A percentile compares a stretch with the other conserved stretches of the same genome.
These are phyloP conservation scores for Pandemis cinnamomeana DNA, from an alignment of 2,888 invertebrate species.

Conservation along the genomic window DNA sequence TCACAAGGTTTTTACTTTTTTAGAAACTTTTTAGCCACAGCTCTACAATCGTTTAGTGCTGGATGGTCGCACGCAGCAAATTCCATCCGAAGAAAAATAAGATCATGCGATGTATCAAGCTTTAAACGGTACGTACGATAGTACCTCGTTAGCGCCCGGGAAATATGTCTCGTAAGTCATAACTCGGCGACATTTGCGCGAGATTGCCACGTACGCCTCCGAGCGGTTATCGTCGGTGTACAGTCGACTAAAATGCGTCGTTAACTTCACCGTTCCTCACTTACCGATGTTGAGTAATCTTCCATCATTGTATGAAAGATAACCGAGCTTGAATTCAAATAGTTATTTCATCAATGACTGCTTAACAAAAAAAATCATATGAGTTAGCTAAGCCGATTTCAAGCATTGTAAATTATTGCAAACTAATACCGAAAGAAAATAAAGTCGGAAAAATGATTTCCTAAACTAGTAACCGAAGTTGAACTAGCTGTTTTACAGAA, in stretches of 20 bases:
- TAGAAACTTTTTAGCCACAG: not conserved
- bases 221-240: not conserved
- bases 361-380: not conserved
- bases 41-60: not conserved
- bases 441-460: not conserved
- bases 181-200: constrained; percentile 15
- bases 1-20: not conserved
- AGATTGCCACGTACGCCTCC: not conserved
- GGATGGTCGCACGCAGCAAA: not conserved
- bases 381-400: not conserved
- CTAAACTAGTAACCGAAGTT: constrained; percentile 11
- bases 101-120: constrained; percentile 22
- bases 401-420: not conserved
- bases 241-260: not conserved
- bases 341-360: not conserved
- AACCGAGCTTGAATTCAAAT: not conserved
- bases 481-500: constrained; percentile 33
- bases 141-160: constrained; percentile 32
- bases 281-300: not conserved
- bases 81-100: constrained; percentile 10
- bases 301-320: not conserved
- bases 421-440: not conserved
- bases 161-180: constrained; percentile 18
- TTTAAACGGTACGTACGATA: constrained; percentile 20
- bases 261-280: not conserved